These are phyloP conservation scores for Scelioninae gen. 2 DNA, from an alignment of 2,888 invertebrate species.

Conservation along the genomic window DNA sequence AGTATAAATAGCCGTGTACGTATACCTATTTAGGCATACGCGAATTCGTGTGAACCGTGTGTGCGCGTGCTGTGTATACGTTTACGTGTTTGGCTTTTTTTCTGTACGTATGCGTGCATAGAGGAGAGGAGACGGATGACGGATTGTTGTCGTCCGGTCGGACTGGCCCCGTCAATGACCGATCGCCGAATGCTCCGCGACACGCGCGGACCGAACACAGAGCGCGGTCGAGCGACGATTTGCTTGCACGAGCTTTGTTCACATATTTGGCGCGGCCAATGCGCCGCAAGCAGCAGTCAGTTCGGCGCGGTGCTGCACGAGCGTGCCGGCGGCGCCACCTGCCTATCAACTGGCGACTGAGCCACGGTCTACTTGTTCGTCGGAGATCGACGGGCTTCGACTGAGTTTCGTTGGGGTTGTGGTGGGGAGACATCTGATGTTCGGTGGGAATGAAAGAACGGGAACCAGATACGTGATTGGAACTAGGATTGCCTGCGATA, in stretches of 20 bases:
- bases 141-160: background rate
- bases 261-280: constrained; percentile 42
- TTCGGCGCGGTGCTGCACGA: constrained; percentile 12
- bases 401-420: no score
- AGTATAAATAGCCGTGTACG: background rate
- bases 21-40: no score
- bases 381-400: no score
- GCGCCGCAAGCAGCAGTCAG: constrained; percentile 2
- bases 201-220: constrained; percentile 32
- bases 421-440: no score
- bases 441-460: no score
- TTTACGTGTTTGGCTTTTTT: no score
- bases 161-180: constrained; percentile 7
- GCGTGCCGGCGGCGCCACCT: constrained; percentile 6
- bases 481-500: no score
- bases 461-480: no score
- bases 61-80: no score
- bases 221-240: constrained; percentile 29
- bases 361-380: background rate
- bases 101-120: background rate
- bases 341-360: background rate
- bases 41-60: no score
- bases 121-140: background rate
- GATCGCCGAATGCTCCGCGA: constrained; percentile 4
- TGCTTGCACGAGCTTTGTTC: constrained; percentile 31